phyloP scores from a whole-genome alignment of 2,888 invertebrate genomes.

The Acheta domesticus region DNA sequence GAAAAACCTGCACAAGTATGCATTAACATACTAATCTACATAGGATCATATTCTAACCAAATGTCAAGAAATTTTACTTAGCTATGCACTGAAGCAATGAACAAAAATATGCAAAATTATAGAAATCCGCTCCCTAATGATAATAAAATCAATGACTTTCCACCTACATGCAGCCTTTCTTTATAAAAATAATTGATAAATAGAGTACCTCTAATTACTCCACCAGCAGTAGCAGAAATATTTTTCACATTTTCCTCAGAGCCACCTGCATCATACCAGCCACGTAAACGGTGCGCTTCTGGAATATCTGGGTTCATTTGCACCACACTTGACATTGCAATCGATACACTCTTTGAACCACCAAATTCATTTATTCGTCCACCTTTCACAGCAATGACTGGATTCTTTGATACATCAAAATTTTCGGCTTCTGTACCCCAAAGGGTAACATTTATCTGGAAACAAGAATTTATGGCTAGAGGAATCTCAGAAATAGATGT shows the following conservation, averaged over 20 bases:
- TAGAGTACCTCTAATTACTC: too few relatives aligned
- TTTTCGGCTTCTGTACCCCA: constrained; percentile 89
- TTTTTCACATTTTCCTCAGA: constrained; percentile 58
- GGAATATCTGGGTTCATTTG: constrained; percentile 85
- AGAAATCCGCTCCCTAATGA: too few relatives aligned
- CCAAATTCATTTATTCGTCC: constrained; percentile 83
- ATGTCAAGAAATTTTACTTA: too few relatives aligned
- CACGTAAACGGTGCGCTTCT: constrained; percentile 78
- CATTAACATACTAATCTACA: too few relatives aligned
- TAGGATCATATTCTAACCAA: too few relatives aligned
- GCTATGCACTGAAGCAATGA: too few relatives aligned
- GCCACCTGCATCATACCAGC: constrained; percentile 88
- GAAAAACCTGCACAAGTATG: too few relatives aligned
- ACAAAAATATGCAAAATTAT: too few relatives aligned
- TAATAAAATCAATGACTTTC: too few relatives aligned
- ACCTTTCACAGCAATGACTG: constrained; percentile 83
- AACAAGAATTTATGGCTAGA: constrained; percentile 23
- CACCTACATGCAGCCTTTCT: too few relatives aligned
- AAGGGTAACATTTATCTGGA: constrained; percentile 72
- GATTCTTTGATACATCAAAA: constrained; percentile 72
- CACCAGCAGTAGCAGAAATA: constrained; percentile 54
- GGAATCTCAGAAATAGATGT: too few relatives aligned
- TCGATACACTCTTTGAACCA: constrained; percentile 69
- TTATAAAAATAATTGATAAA: too few relatives aligned
- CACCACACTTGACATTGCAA: constrained; percentile 56